Evolutionary conservation across 2,797 vertebrate species (phyloP).

Genomic region (Syndactyla subalaris): DNA sequence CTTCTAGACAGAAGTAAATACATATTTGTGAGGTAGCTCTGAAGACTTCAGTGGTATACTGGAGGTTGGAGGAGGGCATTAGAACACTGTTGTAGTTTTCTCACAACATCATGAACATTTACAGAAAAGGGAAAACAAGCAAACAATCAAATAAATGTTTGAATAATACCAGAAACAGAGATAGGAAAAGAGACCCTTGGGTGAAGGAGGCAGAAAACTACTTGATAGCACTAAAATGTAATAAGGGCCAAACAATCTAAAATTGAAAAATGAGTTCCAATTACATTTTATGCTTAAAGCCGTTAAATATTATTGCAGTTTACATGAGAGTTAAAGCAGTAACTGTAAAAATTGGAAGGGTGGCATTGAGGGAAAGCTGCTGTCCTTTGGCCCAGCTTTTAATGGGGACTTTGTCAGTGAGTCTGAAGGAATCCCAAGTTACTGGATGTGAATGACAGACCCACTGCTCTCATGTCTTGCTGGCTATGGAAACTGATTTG

Average conservation of each 20-base stretch:
- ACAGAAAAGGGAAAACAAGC: background rate
- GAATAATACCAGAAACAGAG: background rate
- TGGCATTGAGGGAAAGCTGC: background rate
- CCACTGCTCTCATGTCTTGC: background rate
- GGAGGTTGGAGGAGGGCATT: background rate
- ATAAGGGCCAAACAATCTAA: slow-evolving; percentile 1
- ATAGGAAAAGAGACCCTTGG: background rate
- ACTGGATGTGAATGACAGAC: background rate
- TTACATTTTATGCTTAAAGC: slow-evolving; percentile 39
- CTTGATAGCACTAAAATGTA: background rate
- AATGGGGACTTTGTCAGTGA: background rate
- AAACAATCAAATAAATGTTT: background rate
- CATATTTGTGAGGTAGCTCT: background rate
- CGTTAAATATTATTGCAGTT: slow-evolving; percentile 33
- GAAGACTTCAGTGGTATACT: background rate
- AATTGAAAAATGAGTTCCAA: slow-evolving; percentile 28
- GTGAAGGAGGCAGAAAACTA: background rate
- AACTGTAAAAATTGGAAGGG: background rate
- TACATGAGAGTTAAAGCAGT: background rate
- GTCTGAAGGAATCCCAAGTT: background rate
- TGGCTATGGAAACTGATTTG: background rate
- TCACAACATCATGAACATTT: background rate
- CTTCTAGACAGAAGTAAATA: background rate
- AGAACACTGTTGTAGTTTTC: background rate
- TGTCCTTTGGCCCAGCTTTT: background rate